Conservation (phyloP, 92 coral and sea anemone genomes). For the Porites divaricata region DNA sequence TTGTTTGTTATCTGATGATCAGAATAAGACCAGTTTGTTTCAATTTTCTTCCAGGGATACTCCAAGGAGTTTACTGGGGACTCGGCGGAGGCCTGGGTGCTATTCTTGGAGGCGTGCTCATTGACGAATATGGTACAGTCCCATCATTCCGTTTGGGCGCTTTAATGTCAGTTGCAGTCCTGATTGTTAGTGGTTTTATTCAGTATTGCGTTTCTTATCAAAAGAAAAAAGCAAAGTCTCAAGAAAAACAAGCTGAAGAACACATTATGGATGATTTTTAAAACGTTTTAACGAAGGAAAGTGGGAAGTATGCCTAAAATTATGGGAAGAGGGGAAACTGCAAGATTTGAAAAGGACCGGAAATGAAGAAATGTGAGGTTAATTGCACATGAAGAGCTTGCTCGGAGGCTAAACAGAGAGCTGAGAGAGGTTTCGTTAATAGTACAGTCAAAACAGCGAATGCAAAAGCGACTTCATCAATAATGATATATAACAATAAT, state of each 20-base stretch:
- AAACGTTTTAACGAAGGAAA: not conserved
- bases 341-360: no score
- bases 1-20: no score
- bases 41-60: slow-evolving; percentile 62
- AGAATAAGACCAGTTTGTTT: no score
- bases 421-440: no score
- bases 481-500: no score
- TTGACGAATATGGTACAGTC: slow-evolving; percentile 80
- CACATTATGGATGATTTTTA: not conserved
- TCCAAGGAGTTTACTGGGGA: slow-evolving; percentile 94
- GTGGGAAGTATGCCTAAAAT: not conserved
- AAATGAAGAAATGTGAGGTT: no score
- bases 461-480: no score
- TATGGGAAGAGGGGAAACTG: no score
- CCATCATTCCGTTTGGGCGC: slow-evolving; percentile 79
- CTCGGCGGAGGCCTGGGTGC: slow-evolving; percentile 96
- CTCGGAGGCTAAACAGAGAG: no score
- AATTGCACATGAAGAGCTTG: no score
- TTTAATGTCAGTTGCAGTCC: slow-evolving; percentile 49
- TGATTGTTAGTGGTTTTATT: slow-evolving; percentile 51
- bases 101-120: slow-evolving; percentile 80
- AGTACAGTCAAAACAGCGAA: no score
- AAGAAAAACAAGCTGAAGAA: not conserved
- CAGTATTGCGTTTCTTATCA: slow-evolving; percentile 45
- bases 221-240: not conserved